These are phyloP conservation scores for Papilio demoleus DNA, from an alignment of 2,888 invertebrate species.

Conservation along the genomic window DNA sequence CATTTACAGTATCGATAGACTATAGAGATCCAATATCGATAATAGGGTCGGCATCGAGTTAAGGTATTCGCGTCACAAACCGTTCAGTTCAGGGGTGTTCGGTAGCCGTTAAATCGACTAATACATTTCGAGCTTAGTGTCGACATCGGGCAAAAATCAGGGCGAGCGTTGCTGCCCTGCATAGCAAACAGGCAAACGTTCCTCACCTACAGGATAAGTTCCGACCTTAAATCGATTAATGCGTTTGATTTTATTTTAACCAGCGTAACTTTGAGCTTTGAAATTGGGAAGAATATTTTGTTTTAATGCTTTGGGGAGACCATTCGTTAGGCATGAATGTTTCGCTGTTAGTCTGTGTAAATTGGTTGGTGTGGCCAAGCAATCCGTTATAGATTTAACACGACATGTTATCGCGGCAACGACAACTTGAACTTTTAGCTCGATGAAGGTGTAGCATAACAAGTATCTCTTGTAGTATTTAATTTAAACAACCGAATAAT, in stretches of 20 bases:
- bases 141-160: slow-evolving; percentile 81
- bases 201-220: slow-evolving; percentile 47
- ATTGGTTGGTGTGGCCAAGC: too few relatives aligned
- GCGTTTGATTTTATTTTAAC: not conserved
- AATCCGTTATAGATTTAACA: too few relatives aligned
- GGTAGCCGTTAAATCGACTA: slow-evolving; percentile 76
- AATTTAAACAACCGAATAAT: not conserved
- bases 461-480: not conserved
- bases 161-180: slow-evolving; percentile 68
- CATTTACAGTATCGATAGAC: slow-evolving; percentile 36
- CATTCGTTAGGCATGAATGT: too few relatives aligned
- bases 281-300: not conserved
- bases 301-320: too few relatives aligned
- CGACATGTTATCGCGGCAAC: too few relatives aligned
- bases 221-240: slow-evolving; percentile 17
- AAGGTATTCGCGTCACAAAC: slow-evolving; percentile 70
- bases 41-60: slow-evolving; percentile 44
- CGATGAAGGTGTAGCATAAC: too few relatives aligned
- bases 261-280: not conserved
- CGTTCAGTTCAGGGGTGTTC: slow-evolving; percentile 63
- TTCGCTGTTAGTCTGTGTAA: too few relatives aligned
- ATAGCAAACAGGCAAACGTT: slow-evolving; percentile 72
- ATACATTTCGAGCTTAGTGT: slow-evolving; percentile 77
- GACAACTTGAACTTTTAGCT: too few relatives aligned
- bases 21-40: slow-evolving; percentile 42